Base-by-base conservation (phyloP, 2,113 vertebrate genomes). In the Misgurnus mizolepis region DNA sequence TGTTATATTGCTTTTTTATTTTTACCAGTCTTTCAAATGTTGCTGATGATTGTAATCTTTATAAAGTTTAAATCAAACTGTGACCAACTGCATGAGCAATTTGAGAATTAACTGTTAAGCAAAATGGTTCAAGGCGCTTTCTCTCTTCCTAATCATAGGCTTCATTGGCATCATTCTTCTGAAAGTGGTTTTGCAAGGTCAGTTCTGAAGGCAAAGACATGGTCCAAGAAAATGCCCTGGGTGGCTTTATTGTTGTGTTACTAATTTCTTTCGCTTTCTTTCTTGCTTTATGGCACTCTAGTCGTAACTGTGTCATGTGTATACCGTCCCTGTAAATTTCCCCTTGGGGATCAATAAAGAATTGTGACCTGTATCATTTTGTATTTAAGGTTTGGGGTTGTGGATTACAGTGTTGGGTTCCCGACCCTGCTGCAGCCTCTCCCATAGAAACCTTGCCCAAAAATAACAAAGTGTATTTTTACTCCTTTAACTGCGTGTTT, bases 391-490 rank as follows among this genome's bases (percentile, higher is more conserved):
- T 66, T 77, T 66, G 74, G 17, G 45, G 7, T 76, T 76, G 58
- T 17, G 47, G 47, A 76, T 76, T 41, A 66, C 75, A 77, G 49
- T 67, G 45, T 55, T 77, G 47, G 47, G 60, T 77, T 77, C 34
- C 74, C 5, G 4, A 53, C 45, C 27, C 62, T 50, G 22, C 34
- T 49, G 40, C 8, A 5, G 14, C 73, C 58, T 62, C 61, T 77
- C 75, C 75, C 62, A 66, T 56, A 12, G 11, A n/a, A 77, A 41
- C 47, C 17, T 66, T 76, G 73, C 58, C 53, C 69, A 40, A 50
- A 56, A 76, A 65, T 61, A 61, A 74, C 60, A 75, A 66, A 53
- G 61, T 77, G 61, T 77, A 77, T 77, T 77, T 76, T 53, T 64
- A 49, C n/a, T 64, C 14, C 41, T 75, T 75, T 64, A 58, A 18